phyloP scores from a whole-genome alignment of 2,113 vertebrate genomes.

The Haplotaxodon microlepis region DNA sequence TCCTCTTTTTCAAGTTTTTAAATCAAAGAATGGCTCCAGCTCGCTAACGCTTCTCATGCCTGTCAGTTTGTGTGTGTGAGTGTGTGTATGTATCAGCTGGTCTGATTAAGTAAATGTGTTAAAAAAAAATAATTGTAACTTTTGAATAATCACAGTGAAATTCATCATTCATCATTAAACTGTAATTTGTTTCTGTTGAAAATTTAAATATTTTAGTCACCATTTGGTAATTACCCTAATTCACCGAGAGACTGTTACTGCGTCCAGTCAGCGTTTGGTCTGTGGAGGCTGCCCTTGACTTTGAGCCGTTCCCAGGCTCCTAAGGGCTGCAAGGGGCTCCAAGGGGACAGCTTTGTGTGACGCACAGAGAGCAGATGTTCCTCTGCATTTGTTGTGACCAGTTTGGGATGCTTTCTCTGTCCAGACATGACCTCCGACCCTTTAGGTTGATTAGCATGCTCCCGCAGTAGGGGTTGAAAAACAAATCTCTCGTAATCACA shows the following conservation, averaged over 20 bases:
- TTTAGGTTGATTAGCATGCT: constrained; percentile 51
- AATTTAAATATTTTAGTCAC: not conserved
- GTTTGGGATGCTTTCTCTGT: constrained; percentile 52
- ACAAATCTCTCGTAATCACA: constrained; percentile 6
- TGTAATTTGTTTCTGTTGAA: not conserved
- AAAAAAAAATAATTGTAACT: not conserved
- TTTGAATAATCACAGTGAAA: not conserved
- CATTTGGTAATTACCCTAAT: not conserved
- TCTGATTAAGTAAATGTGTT: not conserved
- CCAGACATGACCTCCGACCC: constrained; percentile 61
- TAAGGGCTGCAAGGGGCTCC: constrained; percentile 16
- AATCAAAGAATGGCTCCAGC: not conserved
- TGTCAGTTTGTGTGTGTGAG: not conserved
- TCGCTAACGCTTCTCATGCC: not conserved
- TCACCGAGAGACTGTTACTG: not conserved
- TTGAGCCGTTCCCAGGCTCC: constrained; percentile 63
- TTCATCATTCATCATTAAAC: not conserved
- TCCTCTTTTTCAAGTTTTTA: not conserved
- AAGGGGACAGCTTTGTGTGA: constrained; percentile 59
- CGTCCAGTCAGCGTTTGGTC: constrained; percentile 28
- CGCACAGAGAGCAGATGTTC: constrained; percentile 69
- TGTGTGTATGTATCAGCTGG: not conserved
- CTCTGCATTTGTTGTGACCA: constrained; percentile 53
- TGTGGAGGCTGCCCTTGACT: constrained; percentile 56
- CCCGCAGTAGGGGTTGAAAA: constrained; percentile 33